Evolutionary conservation across 2,888 invertebrate genomes (phyloP).

Genomic region (Argyra leucocephala): DNA sequence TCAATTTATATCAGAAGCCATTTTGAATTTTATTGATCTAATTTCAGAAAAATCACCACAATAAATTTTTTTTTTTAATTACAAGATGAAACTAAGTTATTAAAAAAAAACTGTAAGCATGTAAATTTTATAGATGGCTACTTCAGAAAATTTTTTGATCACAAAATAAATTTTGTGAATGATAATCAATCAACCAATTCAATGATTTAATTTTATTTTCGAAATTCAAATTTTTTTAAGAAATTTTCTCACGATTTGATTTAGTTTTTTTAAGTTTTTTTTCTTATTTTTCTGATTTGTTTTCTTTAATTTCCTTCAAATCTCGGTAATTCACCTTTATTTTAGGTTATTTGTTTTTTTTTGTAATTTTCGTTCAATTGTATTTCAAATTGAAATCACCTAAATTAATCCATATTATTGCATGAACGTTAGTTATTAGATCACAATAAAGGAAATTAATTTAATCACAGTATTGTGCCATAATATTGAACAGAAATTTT

Average conservation of each 20-base stretch:
- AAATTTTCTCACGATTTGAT: slow-evolving; percentile 1
- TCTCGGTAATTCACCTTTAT: not conserved
- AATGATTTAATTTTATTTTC: not conserved
- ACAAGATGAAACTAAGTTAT: no score
- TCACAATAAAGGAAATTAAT: not conserved
- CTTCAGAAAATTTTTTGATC: no score
- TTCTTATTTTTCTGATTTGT: not conserved
- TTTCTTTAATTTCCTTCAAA: not conserved
- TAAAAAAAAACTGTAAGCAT: no score
- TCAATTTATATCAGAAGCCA: no score
- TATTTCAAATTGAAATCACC: not conserved
- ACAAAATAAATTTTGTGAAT: no score
- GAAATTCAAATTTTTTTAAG: not conserved
- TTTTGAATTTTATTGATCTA: no score
- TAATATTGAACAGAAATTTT: no score
- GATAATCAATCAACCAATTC: not conserved
- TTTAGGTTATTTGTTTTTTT: not conserved
- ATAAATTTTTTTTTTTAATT: no score
- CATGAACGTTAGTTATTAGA: not conserved
- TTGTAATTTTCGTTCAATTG: not conserved
- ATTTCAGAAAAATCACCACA: no score
- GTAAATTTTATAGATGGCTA: no score
- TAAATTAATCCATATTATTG: not conserved
- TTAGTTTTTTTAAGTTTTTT: not conserved
- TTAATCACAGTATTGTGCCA: no score